phyloP scores from a whole-genome alignment of 2,888 invertebrate species.

The Drepana falcataria region DNA sequence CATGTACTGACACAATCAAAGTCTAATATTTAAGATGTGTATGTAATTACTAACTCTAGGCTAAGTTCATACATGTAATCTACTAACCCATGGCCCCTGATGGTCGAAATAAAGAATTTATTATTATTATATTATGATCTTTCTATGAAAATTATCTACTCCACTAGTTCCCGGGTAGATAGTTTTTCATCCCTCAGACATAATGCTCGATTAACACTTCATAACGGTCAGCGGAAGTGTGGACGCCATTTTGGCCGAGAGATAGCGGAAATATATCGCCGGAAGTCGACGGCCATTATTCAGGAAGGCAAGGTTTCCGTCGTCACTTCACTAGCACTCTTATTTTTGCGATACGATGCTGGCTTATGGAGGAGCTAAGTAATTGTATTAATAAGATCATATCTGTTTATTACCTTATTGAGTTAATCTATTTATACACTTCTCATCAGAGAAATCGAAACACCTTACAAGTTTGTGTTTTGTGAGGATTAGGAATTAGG shows the following conservation, averaged over 20 bases:
- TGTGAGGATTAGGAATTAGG: too few species aligned
- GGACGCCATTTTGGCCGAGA: constrained; percentile 66
- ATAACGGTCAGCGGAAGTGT: constrained; percentile 73
- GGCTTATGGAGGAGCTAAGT: neutral
- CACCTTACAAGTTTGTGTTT: too few species aligned
- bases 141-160: constrained; percentile 43
- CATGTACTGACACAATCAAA: too few species aligned
- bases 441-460: too few species aligned
- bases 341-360: constrained; percentile 25
- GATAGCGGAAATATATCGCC: constrained; percentile 77
- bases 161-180: constrained; percentile 35
- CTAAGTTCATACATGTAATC: too few species aligned
- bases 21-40: too few species aligned
- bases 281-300: constrained; percentile 73
- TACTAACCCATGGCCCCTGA: too few species aligned
- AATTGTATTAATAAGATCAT: neutral
- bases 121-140: constrained; percentile 10
- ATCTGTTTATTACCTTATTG: neutral
- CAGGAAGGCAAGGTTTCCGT: constrained; percentile 67
- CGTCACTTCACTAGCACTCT: constrained; percentile 64
- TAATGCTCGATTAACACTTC: constrained; percentile 76
- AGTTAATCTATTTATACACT: too few species aligned
- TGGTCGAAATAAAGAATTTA: too few species aligned
- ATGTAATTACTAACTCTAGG: too few species aligned
- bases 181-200: constrained; percentile 70